These are phyloP conservation scores for Bombus ignitus DNA, from an alignment of 1,140 invertebrate species.

Conservation along the genomic window DNA sequence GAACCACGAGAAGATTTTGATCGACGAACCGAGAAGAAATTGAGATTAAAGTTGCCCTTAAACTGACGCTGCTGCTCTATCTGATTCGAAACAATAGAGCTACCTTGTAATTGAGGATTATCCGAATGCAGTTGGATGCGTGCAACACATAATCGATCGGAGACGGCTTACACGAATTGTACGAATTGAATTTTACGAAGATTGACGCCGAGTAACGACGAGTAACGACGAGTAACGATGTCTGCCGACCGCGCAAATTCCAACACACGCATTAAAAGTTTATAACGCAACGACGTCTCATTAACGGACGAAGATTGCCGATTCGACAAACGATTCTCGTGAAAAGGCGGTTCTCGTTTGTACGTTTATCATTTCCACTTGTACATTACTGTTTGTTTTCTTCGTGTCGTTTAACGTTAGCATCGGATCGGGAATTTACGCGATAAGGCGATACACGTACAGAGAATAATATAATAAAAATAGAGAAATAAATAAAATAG, in stretches of 20 bases:
- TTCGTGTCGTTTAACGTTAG: no score
- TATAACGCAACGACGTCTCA: not conserved
- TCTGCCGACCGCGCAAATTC: not conserved
- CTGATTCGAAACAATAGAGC: conserved; percentile 23
- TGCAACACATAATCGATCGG: conserved; percentile 32
- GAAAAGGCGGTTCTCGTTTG: no score
- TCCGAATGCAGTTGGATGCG: conserved; percentile 12
- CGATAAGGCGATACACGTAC: no score
- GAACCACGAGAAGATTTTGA: not conserved
- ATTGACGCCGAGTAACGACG: not conserved
- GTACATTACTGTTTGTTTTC: no score
- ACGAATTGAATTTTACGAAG: not conserved
- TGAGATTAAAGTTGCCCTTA: not conserved
- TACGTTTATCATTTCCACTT: no score
- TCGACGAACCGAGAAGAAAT: not conserved
- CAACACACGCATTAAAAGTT: not conserved
- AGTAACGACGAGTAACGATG: not conserved
- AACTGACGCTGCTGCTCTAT: not conserved
- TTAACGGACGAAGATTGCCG: no score
- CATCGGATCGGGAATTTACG: no score
- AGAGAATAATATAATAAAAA: no score
- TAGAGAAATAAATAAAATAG: not conserved
- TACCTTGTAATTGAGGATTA: conserved; percentile 29
- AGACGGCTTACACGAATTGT: not conserved
- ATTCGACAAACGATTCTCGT: no score